Base-by-base conservation (phyloP, 2,888 invertebrate genomes). In the Drosophila lutescens region DNA sequence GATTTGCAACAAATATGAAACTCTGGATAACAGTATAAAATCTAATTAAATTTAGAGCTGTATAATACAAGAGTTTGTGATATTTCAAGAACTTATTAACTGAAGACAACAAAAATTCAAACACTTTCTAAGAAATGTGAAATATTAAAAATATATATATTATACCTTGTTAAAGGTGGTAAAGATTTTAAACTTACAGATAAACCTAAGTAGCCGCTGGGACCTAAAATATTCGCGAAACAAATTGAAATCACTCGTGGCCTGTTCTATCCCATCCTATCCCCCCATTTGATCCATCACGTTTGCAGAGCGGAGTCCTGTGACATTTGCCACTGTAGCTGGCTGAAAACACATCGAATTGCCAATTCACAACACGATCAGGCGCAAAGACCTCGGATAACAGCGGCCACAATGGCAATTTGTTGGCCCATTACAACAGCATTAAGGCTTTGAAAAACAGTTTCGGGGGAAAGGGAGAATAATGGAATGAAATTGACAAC, bases 381-480 rank as follows among this genome's bases (percentile, higher is more conserved):
- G 73, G 83, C 84, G 59, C 83, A 80, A 86, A 83, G 78, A 74
- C 77, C 74, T 55, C 68, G 58, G 69, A 23, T 40, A 68, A 65
- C 26, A 59, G 32, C 44, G 34, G 76, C 32, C 20, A 23, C 86
- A 80, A 80, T 83, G 80, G 71, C 80, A 80, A 80, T 80, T 80
- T 80, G 86, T 74, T 80, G 80, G 66, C 78, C 75, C 80, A 86
- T 80, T 86, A 86, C 86, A 80, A 84, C 66, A 83, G 80, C 78
- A 86, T 86, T 80, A 79, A 74, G 77, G 67, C 73, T 70, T 51
- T 43, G 44, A 50, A 50, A 32, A 53, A 49, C 43, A 34, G 26
- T 20, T 17, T 26, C 26, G 17, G 47, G 69, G 36, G 20, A 34
- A 47, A 51, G 26, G 36, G 20, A 34, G 40, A 51, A 68, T 54